Evolutionary conservation across 2,113 vertebrate genomes (phyloP).

Genomic region (Mus spicilegus): DNA sequence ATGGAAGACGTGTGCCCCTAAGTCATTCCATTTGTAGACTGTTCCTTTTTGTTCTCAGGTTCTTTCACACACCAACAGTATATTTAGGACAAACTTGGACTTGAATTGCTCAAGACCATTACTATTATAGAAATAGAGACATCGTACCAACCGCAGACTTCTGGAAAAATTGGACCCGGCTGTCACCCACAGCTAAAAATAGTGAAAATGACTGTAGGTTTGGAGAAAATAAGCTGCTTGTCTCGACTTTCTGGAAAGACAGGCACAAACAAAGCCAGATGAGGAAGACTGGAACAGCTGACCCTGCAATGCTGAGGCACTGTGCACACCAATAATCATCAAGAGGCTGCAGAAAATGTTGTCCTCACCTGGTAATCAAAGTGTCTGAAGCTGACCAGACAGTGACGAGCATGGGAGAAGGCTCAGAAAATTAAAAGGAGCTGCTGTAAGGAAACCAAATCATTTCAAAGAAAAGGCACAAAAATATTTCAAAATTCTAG

Average conservation of each 20-base stretch:
- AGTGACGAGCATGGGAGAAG: neutral
- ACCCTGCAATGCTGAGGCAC: neutral
- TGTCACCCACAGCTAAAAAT: neutral
- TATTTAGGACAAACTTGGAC: neutral
- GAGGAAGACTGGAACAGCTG: neutral
- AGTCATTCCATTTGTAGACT: neutral
- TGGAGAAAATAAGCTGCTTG: neutral
- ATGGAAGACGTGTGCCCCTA: neutral
- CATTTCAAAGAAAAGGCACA: neutral
- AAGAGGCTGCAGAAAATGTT: neutral
- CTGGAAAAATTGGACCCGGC: neutral
- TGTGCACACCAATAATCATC: neutral
- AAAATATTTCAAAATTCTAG: neutral
- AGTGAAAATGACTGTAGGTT: neutral
- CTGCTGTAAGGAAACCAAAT: neutral
- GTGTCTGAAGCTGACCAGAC: neutral
- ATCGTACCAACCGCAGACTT: neutral
- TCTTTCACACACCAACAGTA: neutral
- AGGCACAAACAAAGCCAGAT: constrained; percentile 7
- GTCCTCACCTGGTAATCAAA: neutral
- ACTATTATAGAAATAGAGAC: neutral
- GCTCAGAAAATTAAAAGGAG: neutral
- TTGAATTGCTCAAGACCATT: neutral
- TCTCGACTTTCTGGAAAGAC: neutral
- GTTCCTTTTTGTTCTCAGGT: neutral